phyloP scores from a whole-genome alignment of 2,888 invertebrate species.

The Melipona bicolor region DNA sequence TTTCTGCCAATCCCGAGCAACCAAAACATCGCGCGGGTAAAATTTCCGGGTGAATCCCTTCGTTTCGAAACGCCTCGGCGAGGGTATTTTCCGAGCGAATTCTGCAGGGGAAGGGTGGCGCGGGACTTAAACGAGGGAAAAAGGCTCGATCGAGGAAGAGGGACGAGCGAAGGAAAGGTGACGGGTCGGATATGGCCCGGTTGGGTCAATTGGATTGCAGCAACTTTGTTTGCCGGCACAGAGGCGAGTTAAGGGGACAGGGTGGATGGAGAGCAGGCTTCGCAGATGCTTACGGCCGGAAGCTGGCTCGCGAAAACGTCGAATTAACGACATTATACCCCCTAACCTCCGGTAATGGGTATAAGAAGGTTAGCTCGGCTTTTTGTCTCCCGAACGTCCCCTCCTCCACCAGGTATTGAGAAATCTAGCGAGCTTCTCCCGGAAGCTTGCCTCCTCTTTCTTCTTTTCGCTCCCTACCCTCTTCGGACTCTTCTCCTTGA shows the following conservation, averaged over 20 bases:
- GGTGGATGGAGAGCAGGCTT: constrained; percentile 22
- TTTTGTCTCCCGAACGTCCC: constrained; percentile 51
- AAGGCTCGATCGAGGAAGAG: background rate
- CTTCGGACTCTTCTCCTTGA: background rate
- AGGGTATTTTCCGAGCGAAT: background rate
- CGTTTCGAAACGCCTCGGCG: background rate
- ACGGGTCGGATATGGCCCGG: constrained; percentile 63
- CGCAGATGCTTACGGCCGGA: constrained; percentile 56
- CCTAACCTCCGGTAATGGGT: constrained; percentile 73
- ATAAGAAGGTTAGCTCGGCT: constrained; percentile 72
- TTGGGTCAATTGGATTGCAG: constrained; percentile 76
- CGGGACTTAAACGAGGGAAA: background rate
- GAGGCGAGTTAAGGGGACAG: constrained; percentile 41
- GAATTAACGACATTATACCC: constrained; percentile 77
- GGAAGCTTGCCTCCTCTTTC: background rate
- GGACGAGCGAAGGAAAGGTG: constrained; percentile 30
- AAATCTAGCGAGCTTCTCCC: constrained; percentile 35
- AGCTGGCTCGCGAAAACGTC: constrained; percentile 71
- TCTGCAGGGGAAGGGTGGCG: background rate
- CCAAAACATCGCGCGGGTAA: background rate
- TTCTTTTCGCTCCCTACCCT: background rate
- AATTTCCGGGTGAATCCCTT: background rate
- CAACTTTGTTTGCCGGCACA: constrained; percentile 70
- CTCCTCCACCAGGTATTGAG: constrained; percentile 30
- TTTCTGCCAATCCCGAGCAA: background rate